These are phyloP conservation scores for Andrena flavipes DNA, from an alignment of 2,888 invertebrate species.

Conservation along the genomic window DNA sequence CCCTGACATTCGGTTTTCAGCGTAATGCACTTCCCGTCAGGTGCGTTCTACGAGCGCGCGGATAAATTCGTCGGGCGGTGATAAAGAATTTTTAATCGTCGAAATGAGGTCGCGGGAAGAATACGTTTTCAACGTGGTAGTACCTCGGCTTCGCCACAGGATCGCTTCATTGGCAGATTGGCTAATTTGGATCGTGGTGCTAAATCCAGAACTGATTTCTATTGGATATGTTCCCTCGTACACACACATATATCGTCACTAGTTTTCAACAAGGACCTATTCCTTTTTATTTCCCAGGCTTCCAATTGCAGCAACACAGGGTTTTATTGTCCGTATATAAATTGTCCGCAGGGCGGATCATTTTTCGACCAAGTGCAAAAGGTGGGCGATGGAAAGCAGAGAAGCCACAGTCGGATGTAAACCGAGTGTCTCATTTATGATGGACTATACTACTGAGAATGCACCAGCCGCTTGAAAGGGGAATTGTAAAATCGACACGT, in stretches of 20 bases:
- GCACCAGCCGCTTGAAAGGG: background rate
- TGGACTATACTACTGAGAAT: background rate
- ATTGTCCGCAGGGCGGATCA: constrained; percentile 52
- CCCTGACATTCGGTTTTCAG: constrained; percentile 34
- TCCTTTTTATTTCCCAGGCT: constrained; percentile 50
- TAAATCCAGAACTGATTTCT: constrained; percentile 39
- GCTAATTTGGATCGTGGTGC: constrained; percentile 49
- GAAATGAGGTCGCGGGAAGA: constrained; percentile 37
- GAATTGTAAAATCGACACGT: background rate
- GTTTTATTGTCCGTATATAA: constrained; percentile 57
- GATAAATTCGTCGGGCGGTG: constrained; percentile 37
- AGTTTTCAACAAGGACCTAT: constrained; percentile 44
- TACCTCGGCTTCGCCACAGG: constrained; percentile 43
- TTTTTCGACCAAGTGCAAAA: constrained; percentile 48
- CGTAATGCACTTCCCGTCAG: constrained; percentile 65
- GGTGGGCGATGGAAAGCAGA: background rate
- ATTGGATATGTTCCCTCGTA: constrained; percentile 16
- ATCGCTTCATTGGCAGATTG: constrained; percentile 60
- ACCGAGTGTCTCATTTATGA: background rate
- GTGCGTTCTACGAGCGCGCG: constrained; percentile 52
- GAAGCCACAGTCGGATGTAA: background rate
- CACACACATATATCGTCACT: constrained; percentile 5
- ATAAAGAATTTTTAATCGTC: constrained; percentile 65
- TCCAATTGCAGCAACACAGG: constrained; percentile 34
- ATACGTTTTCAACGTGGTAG: constrained; percentile 38